Evolutionary conservation across 1,140 invertebrate species (phyloP).

Genomic region (Aphis craccivora): DNA sequence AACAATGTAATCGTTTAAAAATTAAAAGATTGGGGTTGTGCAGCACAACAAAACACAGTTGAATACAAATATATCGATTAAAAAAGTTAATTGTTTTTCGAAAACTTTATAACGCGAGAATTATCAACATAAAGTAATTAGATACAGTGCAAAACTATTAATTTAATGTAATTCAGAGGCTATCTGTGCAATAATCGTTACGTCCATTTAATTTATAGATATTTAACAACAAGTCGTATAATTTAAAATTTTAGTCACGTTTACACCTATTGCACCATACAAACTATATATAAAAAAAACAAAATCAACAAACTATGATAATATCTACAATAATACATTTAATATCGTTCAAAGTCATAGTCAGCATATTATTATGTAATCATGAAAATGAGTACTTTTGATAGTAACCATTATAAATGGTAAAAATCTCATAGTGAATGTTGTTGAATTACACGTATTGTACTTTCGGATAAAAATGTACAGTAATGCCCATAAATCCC

Average conservation of each 20-base stretch:
- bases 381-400: not conserved
- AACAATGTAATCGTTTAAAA: not conserved
- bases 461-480: not conserved
- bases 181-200: not conserved
- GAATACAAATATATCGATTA: not conserved
- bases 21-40: not conserved
- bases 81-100: constrained; percentile 11
- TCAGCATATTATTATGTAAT: not conserved
- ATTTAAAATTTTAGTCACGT: not conserved
- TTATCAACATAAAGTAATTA: not conserved
- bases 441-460: not conserved
- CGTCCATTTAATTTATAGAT: not conserved
- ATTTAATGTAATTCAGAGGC: not conserved
- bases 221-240: constrained; percentile 11
- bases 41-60: not conserved
- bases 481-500: not conserved
- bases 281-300: not conserved
- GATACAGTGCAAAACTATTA: not conserved
- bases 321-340: not conserved
- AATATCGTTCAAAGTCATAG: not conserved
- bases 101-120: not conserved
- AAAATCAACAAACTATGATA: constrained; percentile 18
- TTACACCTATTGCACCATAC: not conserved
- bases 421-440: not conserved
- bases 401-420: not conserved